Base-by-base conservation (phyloP, 2,888 invertebrate genomes). In the Furcula furcula region DNA sequence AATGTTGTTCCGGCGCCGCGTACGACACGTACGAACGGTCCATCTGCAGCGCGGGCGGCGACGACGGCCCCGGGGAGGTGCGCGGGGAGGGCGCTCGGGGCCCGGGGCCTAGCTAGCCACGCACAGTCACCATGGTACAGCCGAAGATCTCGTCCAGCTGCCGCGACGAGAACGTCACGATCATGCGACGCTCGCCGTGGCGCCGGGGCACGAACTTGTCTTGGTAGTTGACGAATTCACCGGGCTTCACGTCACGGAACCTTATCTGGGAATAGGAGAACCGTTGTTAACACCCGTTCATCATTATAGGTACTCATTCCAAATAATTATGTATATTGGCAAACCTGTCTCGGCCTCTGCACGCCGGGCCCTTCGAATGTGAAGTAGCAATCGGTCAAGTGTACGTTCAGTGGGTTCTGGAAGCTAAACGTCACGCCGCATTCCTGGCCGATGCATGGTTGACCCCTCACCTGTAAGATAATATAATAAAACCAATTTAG, bases 281-380 rank as follows among this genome's bases (percentile, higher is more conserved):
- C 3, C 15, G 9, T n/a, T n/a, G n/a, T 28, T 9, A 26, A n/a
- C 1, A 29, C 12, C 18, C 12, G 6, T 29, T 10, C 5, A 10
- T 21, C 9, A 10, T 10, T 10, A 9, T 10, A 10, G 4, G 21
- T 2, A 10, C 3, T 2, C 14, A 15, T 4, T 9, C 4, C 21
- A n/a, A 9, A 21, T 21, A 7, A 21, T 21, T 21, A 9, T 15
- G n/a, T 16, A 9, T 2, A 15, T 1, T 16, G 9, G 35, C 36
- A 31, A 65, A 91, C 87, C 71, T 90, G 90, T 70, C 91, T 88
- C 21, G 92, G 92, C 57, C 91, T 83, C 50, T 91, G 90, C 4
- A 93, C 72, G 26, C 94, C 93, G 5, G 92, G 90, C 14, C 94
- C 94, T 80, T 94, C 94, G 36, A 94, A 89, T 1, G 91, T 91